Evolutionary conservation across 2,888 invertebrate genomes (phyloP).

Genomic region (Agonopterix heracliana): DNA sequence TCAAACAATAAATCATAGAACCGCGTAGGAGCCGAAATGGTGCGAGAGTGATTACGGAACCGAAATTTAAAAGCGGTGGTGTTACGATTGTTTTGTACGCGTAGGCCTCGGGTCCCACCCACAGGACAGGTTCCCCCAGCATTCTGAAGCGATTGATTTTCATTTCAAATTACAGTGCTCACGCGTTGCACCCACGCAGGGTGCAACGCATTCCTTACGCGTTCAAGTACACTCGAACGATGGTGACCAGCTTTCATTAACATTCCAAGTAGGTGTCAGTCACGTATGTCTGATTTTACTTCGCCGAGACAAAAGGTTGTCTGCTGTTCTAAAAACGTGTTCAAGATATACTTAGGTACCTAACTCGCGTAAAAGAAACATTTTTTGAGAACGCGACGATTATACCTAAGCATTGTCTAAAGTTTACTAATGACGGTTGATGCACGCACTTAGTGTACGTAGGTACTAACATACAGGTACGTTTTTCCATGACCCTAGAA

Average conservation of each 20-base stretch:
- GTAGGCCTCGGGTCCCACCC: conserved; percentile 55
- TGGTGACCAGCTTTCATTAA: conserved; percentile 42
- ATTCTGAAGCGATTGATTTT: conserved; percentile 64
- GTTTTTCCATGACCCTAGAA: conserved; percentile 33
- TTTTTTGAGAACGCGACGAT: conserved; percentile 18
- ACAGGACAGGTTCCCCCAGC: conserved; percentile 56
- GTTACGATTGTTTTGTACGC: conserved; percentile 40
- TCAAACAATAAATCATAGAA: conserved; percentile 35
- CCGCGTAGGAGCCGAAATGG: conserved; percentile 41
- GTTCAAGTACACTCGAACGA: conserved; percentile 38
- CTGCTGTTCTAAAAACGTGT: conserved; percentile 11
- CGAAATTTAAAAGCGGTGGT: conserved; percentile 39
- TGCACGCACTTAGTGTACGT: conserved; percentile 7
- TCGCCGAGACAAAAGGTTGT: conserved; percentile 14
- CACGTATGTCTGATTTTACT: conserved; percentile 11
- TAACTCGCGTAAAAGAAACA: conserved; percentile 12
- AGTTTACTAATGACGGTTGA: conserved; percentile 18
- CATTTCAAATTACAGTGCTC: conserved; percentile 62
- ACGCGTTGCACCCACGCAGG: conserved; percentile 44
- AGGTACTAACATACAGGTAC: conserved; percentile 2
- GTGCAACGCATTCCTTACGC: conserved; percentile 49
- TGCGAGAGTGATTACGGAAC: conserved; percentile 28
- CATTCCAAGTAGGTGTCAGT: conserved; percentile 27
- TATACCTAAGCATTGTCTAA: conserved; percentile 23
- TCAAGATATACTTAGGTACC: conserved; percentile 6